phyloP scores from a whole-genome alignment of 1,140 invertebrate genomes.

The Trichonephila clavipes region DNA sequence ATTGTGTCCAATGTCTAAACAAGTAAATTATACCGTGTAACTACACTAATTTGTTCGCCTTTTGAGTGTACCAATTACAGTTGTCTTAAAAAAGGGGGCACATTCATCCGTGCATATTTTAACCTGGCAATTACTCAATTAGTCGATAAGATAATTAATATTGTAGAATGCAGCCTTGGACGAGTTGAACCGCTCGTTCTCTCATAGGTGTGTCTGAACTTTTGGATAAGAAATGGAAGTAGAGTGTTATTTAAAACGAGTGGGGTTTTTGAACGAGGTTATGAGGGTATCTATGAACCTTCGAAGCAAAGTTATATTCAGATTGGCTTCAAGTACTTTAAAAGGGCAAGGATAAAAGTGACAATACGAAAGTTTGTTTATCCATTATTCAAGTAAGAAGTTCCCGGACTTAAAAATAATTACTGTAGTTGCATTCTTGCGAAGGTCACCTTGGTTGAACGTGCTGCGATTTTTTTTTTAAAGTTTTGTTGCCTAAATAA shows the following conservation, averaged over 20 bases:
- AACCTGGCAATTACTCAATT: slow-evolving; percentile 3
- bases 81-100: not conserved
- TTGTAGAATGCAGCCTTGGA: not conserved
- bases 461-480: not conserved
- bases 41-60: too few species aligned
- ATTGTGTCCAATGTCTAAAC: too few species aligned
- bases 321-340: not conserved
- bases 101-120: not conserved
- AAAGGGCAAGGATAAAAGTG: slow-evolving; percentile 24
- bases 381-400: not conserved
- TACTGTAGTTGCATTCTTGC: not conserved
- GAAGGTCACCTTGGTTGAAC: not conserved
- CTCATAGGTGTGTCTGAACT: not conserved
- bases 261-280: not conserved
- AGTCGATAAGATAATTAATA: slow-evolving; percentile 8
- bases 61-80: too few species aligned
- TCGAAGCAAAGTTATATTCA: not conserved
- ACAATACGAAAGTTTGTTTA: not conserved
- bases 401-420: not conserved
- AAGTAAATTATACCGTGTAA: too few species aligned
- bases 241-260: not conserved
- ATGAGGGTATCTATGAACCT: not conserved
- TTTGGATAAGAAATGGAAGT: not conserved
- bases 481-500: not conserved
- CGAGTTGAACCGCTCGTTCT: not conserved